Percentiles rank a stretch among this genome's conserved stretches.
Evolutionary conservation across 2,797 vertebrate species (phyloP).

Genomic region (Gallinago solitaria): DNA sequence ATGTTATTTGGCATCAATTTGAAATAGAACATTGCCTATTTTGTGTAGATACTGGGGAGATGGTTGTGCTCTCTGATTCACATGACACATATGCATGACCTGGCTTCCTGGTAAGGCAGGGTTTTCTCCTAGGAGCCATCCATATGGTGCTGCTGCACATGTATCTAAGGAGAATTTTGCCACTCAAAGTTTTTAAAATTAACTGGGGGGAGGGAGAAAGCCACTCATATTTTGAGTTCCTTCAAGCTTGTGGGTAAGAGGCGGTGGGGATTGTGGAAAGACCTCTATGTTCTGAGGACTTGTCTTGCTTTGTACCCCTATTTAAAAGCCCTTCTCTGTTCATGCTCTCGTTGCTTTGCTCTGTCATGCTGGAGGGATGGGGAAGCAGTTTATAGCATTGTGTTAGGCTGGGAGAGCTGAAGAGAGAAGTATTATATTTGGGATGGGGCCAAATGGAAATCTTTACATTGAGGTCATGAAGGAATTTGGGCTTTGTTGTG

Average conservation of each 20-base stretch:
- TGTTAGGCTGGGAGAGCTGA: neutral
- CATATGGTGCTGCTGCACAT: neutral
- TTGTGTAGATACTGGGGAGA: neutral
- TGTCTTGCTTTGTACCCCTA: constrained; percentile 25
- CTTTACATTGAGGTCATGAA: neutral
- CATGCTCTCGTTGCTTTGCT: constrained; percentile 48
- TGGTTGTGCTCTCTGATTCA: neutral
- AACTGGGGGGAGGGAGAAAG: neutral
- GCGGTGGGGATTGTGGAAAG: neutral
- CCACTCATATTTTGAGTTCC: neutral
- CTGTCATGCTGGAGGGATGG: neutral
- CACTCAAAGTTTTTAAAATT: neutral
- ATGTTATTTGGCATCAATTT: neutral
- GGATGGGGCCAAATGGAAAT: neutral
- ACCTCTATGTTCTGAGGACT: neutral
- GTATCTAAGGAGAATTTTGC: neutral
- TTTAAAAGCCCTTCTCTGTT: constrained; percentile 33
- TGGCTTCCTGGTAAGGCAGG: neutral
- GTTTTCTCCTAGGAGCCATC: neutral
- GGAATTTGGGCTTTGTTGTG: neutral
- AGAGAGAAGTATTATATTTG: neutral
- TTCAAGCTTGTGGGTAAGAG: neutral
- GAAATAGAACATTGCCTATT: neutral
- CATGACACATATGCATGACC: neutral
- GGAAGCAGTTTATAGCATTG: neutral